Base-by-base conservation (phyloP, 2,113 vertebrate genomes). In the Psilopogon haemacephalus region DNA sequence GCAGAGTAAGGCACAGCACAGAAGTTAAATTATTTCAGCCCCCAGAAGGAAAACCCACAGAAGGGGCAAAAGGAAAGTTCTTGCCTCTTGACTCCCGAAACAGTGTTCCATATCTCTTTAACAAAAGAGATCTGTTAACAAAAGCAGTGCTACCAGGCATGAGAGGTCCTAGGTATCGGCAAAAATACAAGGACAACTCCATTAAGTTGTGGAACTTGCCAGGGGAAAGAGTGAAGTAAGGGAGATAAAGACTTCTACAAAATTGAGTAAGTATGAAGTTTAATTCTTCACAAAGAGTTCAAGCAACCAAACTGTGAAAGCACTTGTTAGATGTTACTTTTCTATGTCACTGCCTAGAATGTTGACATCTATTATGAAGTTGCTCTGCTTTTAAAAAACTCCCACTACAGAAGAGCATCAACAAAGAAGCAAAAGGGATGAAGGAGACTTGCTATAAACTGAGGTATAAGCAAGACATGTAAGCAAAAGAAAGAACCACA, bases 91-190 rank as follows among this genome's bases (percentile, higher is more conserved):
- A 12, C 8, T 52, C 67, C 8, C 33, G 50, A 15, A 11, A 6
- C 54, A 24, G 12, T 4, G 28, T 13, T 35, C 74, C 37, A 35
- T 9, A 55, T 9, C 15, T 74, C 69, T 21, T 38, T 23, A 24
- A 24, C 48, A 24, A 24, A 50, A 50, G 48, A 50, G 11, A 26
- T 7, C 5, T 40, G 32, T 5, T 33, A 63, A 79, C 24, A 70
- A 71, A 40, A 71, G 0, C 42, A 69, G 56, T 0, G 0, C 9
- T 9, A 28, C 4, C 19, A 9, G 30, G 26, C 33, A 59, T 1
- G 0, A 65, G 33, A 30, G 33, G 9, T 37, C 60, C 32, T 1
- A 19, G 20, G 17, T 12, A 68, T 9, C 5, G n/a, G 17, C 24
- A 90, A 67, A 82, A 78, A 55, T 0, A 74, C 33, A 58, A 13